phyloP scores from a whole-genome alignment of 2,888 invertebrate genomes.

The Tenthredo amoena region DNA sequence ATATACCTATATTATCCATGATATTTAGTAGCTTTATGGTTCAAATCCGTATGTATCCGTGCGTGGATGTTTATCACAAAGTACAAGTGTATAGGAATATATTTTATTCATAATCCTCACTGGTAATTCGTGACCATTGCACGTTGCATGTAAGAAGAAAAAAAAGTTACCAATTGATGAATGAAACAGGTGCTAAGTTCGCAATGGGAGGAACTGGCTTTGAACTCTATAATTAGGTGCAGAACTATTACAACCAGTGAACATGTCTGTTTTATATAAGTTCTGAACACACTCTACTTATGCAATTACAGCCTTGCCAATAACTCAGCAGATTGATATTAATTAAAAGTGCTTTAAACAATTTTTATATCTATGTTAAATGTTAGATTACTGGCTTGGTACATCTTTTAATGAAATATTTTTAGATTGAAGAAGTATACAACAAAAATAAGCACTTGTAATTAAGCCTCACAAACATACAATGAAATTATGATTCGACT shows the following conservation, averaged over 20 bases:
- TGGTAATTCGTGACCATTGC: neutral
- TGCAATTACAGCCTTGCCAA: constrained; percentile 14
- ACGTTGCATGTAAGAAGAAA: neutral
- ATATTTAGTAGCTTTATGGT: constrained; percentile 5
- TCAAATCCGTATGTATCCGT: neutral
- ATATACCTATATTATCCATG: neutral
- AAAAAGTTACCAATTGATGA: neutral
- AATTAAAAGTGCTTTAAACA: neutral
- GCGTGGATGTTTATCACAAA: constrained; percentile 36
- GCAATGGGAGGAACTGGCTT: neutral
- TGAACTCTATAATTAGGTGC: constrained; percentile 1
- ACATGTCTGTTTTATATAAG: neutral
- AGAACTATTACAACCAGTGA: neutral
- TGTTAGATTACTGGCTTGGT: neutral
- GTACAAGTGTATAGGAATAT: neutral
- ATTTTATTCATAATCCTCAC: neutral
- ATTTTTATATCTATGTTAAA: neutral
- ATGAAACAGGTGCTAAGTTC: neutral
- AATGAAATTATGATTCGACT: neutral
- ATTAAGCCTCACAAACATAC: neutral
- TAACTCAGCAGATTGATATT: neutral
- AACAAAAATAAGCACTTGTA: neutral
- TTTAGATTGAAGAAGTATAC: neutral
- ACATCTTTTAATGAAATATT: neutral
- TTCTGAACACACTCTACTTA: neutral